Base-by-base conservation (phyloP, 2,797 vertebrate species). In the Mallotus villosus region DNA sequence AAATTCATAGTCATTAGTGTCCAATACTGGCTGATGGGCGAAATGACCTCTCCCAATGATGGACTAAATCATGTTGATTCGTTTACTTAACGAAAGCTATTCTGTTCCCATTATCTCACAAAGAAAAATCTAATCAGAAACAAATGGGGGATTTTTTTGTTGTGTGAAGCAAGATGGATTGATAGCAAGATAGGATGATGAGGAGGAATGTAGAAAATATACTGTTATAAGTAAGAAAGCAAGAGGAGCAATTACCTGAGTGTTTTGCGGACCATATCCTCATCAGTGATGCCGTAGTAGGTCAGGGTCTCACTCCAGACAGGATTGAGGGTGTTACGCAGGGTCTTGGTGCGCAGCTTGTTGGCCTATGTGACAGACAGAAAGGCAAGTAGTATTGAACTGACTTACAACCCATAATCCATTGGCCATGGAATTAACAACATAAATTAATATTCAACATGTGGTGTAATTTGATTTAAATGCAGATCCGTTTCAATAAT, bases 211-310 rank as follows among this genome's bases (percentile, higher is more conserved):
- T 8, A 46, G 41, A 46, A 6, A 46, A 46, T 46, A 46, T 14
- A 11, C 12, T 14, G 12, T 46, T 46, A 46, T 2, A 41, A 11
- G 37, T 41, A 41, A 41, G 12, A 14, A 8, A 32, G 29, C 27
- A n/a, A 9, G 19, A 57, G 9, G n/a, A 12, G 17, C 51, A n/a
- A 22, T 77, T 93, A 98, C 97, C 96, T 94, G 88, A 99, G 95
- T 12, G 97, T 99, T 90, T 99, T 99, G 69, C 97, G 96, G 89
- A 99, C 95, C 96, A 99, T 99, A 85, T 99, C 97, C 87, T 99
- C 97, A 0, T 99, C 97, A 0, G 97, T 99, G 92, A 99, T 99
- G 81, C 97, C 97, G 0, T 99, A 99, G 91, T 99, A 99, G 72
- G 97, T 99, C 87, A 99, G 93, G 0, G 97, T 99, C 92, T 99